These are phyloP conservation scores for Lagopus leucura DNA, from an alignment of 2,113 vertebrate genomes.

Conservation along the genomic window DNA sequence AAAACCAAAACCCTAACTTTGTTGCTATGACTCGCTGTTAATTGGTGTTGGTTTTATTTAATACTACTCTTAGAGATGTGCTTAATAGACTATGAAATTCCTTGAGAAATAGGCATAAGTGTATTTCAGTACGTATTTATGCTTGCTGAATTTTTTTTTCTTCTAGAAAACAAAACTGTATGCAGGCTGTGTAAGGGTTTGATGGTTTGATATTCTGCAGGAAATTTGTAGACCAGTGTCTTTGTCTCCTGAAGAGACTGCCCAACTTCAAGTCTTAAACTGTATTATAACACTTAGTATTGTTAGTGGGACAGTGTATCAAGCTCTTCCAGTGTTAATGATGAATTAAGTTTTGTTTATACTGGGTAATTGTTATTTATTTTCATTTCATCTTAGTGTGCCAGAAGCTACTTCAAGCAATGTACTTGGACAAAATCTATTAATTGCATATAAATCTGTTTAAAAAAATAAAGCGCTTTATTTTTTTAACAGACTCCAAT, in stretches of 20 bases:
- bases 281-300: background rate
- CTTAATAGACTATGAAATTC: accelerated
- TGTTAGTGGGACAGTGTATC: no score
- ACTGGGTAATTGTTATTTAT: background rate
- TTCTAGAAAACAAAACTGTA: background rate
- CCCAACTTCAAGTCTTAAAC: background rate
- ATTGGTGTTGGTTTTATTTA: background rate
- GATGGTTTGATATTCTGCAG: background rate
- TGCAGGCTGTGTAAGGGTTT: background rate
- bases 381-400: background rate
- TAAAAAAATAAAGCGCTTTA: background rate
- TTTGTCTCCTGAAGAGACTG: background rate
- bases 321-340: background rate
- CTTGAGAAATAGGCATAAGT: background rate
- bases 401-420: background rate
- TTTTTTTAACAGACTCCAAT: conserved; percentile 80
- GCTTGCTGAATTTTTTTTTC: background rate
- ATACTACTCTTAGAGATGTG: background rate
- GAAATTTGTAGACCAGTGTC: background rate
- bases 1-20: background rate
- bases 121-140: background rate
- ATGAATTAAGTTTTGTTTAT: background rate
- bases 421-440: background rate
- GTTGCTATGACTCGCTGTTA: background rate
- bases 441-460: background rate